Base-by-base conservation (phyloP, 2,888 invertebrate species). In the Oligia latruncula region DNA sequence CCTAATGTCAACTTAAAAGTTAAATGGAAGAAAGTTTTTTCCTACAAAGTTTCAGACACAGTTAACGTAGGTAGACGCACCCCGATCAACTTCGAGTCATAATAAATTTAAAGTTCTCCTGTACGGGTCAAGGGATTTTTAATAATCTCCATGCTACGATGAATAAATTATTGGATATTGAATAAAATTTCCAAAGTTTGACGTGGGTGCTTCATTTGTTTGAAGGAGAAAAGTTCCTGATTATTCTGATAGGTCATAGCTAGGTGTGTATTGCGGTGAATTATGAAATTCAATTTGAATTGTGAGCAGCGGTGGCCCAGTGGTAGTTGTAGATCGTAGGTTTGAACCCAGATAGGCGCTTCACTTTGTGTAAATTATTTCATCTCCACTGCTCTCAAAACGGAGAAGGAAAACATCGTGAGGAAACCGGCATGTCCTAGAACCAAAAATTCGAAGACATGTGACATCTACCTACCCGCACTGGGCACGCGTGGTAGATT, bases 41-140 rank as follows among this genome's bases (percentile, higher is more conserved):
- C 75, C 46, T 73, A 58, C 35, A 70, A 83, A 89, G 67, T 82
- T 85, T 84, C 81, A 88, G 91, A 90, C 88, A 89, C 90, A 89
- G 85, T 90, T 92, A 91, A 88, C 89, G 89, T 89, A 90, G 92
- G 93, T 88, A 90, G 93, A 92, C 92, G 89, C 87, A 86, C 76
- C 86, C 85, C 87, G 90, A 90, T 92, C 90, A 90, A 92, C 88
- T 93, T 92, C 76, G 74, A 74, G 78, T 87, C 85, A 90, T 91
- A 92, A 93, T 93, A 93, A 92, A 93, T 93, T 93, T 87, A 85
- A 92, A 93, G 89, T 91, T 92, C 78, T 72, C 86, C 83, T 88
- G 87, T 90, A 90, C 91, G 92, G 91, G 91, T 93, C 92, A 92
- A 91, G 91, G 87, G 90, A 90, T 90, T 92, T 89, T 92, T 90